Conservation (phyloP, 2,113 vertebrate species). For the Buteo buteo region DNA sequence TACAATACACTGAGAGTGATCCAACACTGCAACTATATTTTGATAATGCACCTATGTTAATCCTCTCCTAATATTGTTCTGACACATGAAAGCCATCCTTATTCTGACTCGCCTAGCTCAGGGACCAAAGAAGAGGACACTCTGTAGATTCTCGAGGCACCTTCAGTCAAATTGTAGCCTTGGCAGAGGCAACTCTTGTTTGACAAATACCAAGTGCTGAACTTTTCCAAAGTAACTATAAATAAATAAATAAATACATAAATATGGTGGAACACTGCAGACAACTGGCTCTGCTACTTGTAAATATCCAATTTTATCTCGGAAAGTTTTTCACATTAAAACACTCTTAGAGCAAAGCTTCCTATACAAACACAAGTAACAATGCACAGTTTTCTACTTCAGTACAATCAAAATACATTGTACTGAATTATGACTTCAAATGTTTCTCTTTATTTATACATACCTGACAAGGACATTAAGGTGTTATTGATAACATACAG, state of each 20-base stretch:
- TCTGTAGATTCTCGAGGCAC: neutral
- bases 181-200: neutral
- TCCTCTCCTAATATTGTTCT: neutral
- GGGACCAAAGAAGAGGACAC: neutral
- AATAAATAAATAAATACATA: neutral
- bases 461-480: constrained; percentile 97
- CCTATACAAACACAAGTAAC: neutral
- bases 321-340: neutral
- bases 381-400: neutral
- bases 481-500: constrained; percentile 98
- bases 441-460: constrained; percentile 6
- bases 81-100: neutral
- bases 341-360: neutral
- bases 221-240: neutral
- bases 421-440: neutral
- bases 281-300: neutral
- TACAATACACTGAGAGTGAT: neutral
- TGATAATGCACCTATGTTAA: neutral
- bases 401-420: neutral
- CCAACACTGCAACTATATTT: neutral
- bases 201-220: neutral
- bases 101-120: neutral
- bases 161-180: neutral
- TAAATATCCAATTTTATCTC: neutral
- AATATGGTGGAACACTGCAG: too few species aligned